Percentiles rank a stretch among this genome's conserved stretches.
Evolutionary conservation across 2,113 vertebrate species (phyloP).

Genomic region (Oriolus oriolus): DNA sequence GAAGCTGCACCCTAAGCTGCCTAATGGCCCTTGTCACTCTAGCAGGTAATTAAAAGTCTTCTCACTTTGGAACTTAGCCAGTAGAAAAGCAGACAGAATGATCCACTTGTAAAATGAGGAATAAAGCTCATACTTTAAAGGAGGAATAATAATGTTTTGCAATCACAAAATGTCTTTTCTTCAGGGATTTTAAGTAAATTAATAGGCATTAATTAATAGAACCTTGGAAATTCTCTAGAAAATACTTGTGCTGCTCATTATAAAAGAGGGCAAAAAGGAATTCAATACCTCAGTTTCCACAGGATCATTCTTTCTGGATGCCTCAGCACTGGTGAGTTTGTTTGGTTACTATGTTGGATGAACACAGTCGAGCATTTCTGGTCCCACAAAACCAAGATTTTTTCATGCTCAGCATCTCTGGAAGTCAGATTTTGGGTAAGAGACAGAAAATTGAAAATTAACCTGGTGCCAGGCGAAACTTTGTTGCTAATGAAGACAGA

Average conservation of each 20-base stretch:
- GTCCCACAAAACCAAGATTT: background rate
- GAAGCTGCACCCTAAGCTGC: constrained; percentile 9
- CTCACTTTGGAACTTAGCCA: constrained; percentile 8
- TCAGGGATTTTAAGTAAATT: background rate
- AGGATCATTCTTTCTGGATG: background rate
- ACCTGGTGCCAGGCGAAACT: background rate
- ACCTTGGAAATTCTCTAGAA: background rate
- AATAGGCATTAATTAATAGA: constrained; percentile 26
- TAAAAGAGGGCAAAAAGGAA: background rate
- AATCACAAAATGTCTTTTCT: background rate
- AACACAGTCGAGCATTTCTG: background rate
- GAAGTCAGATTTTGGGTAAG: background rate
- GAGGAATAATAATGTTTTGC: background rate
- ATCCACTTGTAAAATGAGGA: background rate
- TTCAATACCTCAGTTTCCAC: background rate
- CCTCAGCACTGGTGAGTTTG: background rate
- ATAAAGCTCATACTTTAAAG: background rate
- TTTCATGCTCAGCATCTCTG: background rate
- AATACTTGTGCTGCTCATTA: background rate
- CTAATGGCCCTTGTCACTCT: constrained; percentile 6
- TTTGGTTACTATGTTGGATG: background rate
- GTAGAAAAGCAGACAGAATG: background rate
- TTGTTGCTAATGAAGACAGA: background rate
- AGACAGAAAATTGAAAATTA: background rate
- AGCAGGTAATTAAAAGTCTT: constrained; percentile 56